Percentiles rank a stretch among this genome's conserved stretches.
Evolutionary conservation across 2,797 vertebrate species (phyloP).

Genomic region (Natrix natrix): DNA sequence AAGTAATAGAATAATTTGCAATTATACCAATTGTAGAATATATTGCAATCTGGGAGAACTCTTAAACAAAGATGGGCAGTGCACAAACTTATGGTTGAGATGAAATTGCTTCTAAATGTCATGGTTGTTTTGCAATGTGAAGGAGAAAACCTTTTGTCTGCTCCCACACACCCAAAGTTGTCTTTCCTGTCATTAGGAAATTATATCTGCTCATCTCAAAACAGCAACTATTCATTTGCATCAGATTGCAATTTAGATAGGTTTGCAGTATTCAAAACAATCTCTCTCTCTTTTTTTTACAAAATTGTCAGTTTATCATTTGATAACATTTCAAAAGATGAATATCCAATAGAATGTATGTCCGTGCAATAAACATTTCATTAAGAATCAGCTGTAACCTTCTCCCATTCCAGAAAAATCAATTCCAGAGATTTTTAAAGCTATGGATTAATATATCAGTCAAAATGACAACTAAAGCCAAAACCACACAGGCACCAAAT

Average conservation of each 20-base stretch:
- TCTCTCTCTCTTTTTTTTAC: constrained; percentile 2
- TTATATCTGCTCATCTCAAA: neutral
- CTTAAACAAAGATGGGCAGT: neutral
- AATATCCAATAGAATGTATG: neutral
- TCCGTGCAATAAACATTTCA: neutral
- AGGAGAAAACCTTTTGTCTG: neutral
- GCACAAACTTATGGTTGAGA: neutral
- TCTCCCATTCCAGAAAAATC: neutral
- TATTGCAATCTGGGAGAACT: neutral
- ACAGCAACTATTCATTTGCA: constrained; percentile 10
- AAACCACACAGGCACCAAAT: neutral
- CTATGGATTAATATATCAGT: neutral
- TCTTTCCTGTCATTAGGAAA: neutral
- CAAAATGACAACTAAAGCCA: neutral
- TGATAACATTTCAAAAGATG: neutral
- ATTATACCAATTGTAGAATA: neutral
- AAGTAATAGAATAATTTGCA: neutral
- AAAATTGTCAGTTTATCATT: constrained; percentile 13
- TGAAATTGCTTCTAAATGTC: constrained; percentile 15
- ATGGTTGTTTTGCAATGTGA: neutral
- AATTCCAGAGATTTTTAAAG: neutral
- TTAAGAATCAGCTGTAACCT: neutral
- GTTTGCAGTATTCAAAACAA: constrained; percentile 15
- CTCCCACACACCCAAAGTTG: neutral
- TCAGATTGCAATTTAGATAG: neutral